Evolutionary conservation across 2,888 invertebrate genomes (phyloP), one percentile per base, ranked within the genome.

Genomic region (Acanthococcus lagerstroemiae): DNA sequence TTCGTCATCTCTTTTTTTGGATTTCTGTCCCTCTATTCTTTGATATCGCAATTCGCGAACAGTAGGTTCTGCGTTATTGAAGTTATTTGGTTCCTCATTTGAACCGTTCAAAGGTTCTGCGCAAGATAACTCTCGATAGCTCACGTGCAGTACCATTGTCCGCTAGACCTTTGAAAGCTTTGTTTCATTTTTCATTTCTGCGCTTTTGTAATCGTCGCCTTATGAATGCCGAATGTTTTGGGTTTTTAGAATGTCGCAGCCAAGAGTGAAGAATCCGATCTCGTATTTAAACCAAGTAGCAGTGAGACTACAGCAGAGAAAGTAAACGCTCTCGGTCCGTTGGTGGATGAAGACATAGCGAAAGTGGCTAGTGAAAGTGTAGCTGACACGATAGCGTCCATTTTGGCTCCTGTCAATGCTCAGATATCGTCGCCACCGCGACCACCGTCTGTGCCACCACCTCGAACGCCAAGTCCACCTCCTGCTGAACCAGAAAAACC

Each of bases 401-500:
- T 52, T 1, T 27, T 63, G 12, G 37, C 50, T n/a, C 27, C 26
- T 3, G 52, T 63, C 17, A 27, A 37, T 9, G 17, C 46, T 44
- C 46, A 46, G 12, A 5, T 15, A 15, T 26, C 55, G 1, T 44
- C 65, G 9, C 55, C 50, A 15, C 56, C 56, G 0, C 48, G 54
- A 22, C 45, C 63, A 15, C 12, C 60, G 6, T 50, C 60, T 12
- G 19, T 22, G 3, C 46, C 65, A 19, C 55, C 50, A 12, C 56
- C 56, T 0, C 56, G 52, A 6, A 50, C 63, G 0, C 63, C 54
- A n/a, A 15, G 52, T 65, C 50, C 58, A 9, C 30, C 27, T 2
- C 48, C 26, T 6, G 9, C 19, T 27, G 60, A 65, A 30, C 22
- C 15, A 17, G 55, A 45, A 22, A 56, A 66, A 56, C 45, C 46